Evolutionary conservation across 2,797 vertebrate species (phyloP).

Genomic region (Hippoglossus hippoglossus): DNA sequence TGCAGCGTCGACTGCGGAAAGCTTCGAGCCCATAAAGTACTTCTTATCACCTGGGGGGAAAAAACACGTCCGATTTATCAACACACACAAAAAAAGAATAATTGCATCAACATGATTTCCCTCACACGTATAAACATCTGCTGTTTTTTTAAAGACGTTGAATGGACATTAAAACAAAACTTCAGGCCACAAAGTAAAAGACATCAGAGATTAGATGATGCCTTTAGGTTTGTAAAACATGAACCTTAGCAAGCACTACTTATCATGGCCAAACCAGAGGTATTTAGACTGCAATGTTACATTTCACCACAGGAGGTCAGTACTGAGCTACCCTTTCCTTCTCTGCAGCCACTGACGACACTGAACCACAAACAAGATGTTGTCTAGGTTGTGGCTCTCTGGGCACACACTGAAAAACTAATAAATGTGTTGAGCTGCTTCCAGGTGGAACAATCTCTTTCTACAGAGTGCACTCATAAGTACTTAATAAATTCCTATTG

Average conservation of each 20-base stretch:
- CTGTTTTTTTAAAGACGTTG: too few species aligned
- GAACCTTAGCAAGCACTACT: background rate
- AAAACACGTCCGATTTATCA: background rate
- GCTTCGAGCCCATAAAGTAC: slow-evolving; percentile 94
- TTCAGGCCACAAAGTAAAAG: too few species aligned
- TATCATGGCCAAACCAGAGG: background rate
- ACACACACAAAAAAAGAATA: background rate
- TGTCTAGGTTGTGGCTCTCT: background rate
- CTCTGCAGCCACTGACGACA: background rate
- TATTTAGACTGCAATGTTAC: background rate
- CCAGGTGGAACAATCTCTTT: background rate
- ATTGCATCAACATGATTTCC: background rate
- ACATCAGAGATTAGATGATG: too few species aligned
- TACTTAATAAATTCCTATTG: too few species aligned
- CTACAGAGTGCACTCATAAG: background rate
- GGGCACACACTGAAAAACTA: background rate
- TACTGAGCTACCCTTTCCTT: background rate
- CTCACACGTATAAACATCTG: background rate
- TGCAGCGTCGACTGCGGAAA: slow-evolving; percentile 94
- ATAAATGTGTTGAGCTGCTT: background rate
- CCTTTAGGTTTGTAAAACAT: too few species aligned
- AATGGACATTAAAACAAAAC: too few species aligned
- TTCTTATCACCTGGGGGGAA: slow-evolving; percentile 92
- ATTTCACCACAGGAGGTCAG: slow-evolving; percentile 57
- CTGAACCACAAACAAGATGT: background rate